A percentile compares a stretch with the other conserved stretches of the same genome.
These are phyloP conservation scores for Stylophora pistillata DNA, from an alignment of 64 coral and sea anemone genomes.

Conservation along the genomic window DNA sequence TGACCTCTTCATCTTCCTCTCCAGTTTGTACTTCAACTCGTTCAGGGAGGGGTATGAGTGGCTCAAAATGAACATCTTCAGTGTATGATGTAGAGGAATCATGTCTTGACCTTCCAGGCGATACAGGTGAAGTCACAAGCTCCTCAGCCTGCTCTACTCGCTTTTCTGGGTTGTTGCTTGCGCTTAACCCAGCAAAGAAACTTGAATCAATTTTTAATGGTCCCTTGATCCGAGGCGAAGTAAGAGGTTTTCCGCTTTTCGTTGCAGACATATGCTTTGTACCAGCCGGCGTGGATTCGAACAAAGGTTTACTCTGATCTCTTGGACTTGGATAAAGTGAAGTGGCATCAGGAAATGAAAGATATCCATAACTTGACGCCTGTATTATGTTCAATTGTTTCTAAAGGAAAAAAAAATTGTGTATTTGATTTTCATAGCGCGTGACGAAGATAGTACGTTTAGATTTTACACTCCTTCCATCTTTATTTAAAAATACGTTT, in stretches of 20 bases:
- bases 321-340: background rate
- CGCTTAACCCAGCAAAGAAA: constrained; percentile 93
- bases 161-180: constrained; percentile 84
- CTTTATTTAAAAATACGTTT: too few species aligned
- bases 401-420: background rate
- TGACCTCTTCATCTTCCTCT: constrained; percentile 80
- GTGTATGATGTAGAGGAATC: constrained; percentile 64
- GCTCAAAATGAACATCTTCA: constrained; percentile 97
- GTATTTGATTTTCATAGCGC: background rate
- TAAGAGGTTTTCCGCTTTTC: background rate
- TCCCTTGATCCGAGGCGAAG: background rate
- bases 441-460: too few species aligned
- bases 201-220: constrained; percentile 68
- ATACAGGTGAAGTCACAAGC: background rate
- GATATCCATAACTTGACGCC: background rate
- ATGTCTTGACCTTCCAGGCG: constrained; percentile 30
- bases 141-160: constrained; percentile 15
- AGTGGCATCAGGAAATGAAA: background rate
- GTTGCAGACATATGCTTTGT: background rate
- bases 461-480: too few species aligned
- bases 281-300: constrained; percentile 17
- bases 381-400: constrained; percentile 24
- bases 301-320: constrained; percentile 17
- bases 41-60: constrained; percentile 79
- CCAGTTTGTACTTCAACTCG: constrained; percentile 84